phyloP scores from a whole-genome alignment of 2,113 vertebrate genomes.

The Zapus hudsonius region DNA sequence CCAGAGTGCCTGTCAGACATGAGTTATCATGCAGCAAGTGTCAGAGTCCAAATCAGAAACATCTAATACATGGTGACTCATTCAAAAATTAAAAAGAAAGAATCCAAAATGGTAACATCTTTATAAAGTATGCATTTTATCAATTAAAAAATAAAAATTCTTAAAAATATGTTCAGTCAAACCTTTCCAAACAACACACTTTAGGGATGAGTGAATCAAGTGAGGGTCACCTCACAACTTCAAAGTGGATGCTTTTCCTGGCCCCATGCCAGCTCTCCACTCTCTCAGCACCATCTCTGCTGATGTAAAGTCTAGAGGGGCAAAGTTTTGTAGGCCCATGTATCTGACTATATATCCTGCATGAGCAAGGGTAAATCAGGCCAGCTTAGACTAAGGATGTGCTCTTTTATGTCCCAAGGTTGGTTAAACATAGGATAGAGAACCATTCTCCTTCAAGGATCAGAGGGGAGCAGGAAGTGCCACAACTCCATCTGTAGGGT shows the following conservation, averaged over 20 bases:
- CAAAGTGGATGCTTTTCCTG: background rate
- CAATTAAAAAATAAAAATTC: constrained; percentile 34
- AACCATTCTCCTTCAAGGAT: background rate
- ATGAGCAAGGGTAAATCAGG: fast-evolving
- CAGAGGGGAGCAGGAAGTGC: background rate
- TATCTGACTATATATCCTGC: no score
- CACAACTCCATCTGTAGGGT: background rate
- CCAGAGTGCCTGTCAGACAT: background rate
- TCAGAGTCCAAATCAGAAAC: background rate
- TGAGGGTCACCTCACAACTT: background rate
- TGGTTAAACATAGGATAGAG: background rate
- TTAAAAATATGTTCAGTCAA: constrained; percentile 1
- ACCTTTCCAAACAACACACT: background rate
- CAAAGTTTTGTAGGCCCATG: background rate
- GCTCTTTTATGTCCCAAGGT: no score
- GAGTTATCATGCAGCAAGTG: background rate
- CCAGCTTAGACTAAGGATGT: background rate
- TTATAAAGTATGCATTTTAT: constrained; percentile 26
- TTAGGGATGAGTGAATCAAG: background rate
- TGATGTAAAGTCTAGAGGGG: background rate
- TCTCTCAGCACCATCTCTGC: background rate
- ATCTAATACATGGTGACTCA: background rate
- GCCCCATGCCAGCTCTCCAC: no score
- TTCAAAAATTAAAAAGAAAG: background rate
- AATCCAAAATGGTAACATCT: background rate